Conservation (phyloP, 1,140 invertebrate species). For the Archivesica marissinica region DNA sequence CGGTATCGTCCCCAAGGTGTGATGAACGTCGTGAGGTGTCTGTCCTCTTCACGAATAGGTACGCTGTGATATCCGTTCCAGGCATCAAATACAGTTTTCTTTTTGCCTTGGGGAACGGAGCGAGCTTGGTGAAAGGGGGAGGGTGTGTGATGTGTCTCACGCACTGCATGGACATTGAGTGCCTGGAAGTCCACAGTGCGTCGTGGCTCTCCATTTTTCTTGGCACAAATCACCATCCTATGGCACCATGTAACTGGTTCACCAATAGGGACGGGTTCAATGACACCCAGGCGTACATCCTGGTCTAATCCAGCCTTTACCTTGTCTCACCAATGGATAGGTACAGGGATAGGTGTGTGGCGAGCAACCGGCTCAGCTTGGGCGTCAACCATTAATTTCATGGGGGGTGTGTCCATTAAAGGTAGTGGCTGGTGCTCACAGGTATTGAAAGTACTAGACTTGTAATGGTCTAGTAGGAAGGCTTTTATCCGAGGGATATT, state of each 20-base stretch:
- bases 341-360: constrained; percentile 53
- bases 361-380: constrained; percentile 17
- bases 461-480: constrained; percentile 54
- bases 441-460: constrained; percentile 62
- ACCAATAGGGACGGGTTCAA: constrained; percentile 59
- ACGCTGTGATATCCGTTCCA: constrained; percentile 65
- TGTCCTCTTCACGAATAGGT: constrained; percentile 44
- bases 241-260: constrained; percentile 66
- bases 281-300: constrained; percentile 61
- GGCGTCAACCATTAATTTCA: constrained; percentile 43
- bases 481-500: constrained; percentile 9
- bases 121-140: constrained; percentile 51
- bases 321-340: constrained; percentile 60
- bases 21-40: constrained; percentile 66
- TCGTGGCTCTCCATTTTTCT: constrained; percentile 64
- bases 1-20: constrained; percentile 64
- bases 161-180: constrained; percentile 2
- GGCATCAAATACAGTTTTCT: too few species aligned
- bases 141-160: constrained; percentile 26
- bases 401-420: constrained; percentile 34
- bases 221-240: constrained; percentile 66
- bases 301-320: constrained; percentile 58
- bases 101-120: constrained; percentile 47
- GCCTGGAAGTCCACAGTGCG: constrained; percentile 54
- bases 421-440: constrained; percentile 62